Conservation (phyloP, 1,140 invertebrate genomes). For the Drosophila ananassae region DNA sequence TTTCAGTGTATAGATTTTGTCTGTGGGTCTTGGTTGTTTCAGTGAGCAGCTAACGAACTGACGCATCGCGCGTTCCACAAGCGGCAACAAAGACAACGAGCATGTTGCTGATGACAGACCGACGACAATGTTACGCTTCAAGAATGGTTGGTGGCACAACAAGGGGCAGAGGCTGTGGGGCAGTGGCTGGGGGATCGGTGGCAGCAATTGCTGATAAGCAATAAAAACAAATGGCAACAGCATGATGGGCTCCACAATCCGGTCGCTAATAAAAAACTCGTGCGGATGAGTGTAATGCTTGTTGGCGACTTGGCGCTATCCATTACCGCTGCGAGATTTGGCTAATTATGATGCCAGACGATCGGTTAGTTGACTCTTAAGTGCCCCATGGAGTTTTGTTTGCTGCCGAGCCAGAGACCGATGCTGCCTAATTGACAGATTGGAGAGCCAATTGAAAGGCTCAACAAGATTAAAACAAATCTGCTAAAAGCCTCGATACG, state of each 20-base stretch:
- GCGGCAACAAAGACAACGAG: conserved; percentile 10
- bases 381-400: conserved; percentile 28
- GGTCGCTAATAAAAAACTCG: conserved; percentile 55
- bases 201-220: conserved; percentile 73
- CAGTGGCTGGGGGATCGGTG: neutral
- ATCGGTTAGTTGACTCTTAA: conserved; percentile 56
- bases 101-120: conserved; percentile 45
- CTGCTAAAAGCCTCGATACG: conserved; percentile 38
- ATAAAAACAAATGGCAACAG: conserved; percentile 74
- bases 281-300: conserved; percentile 26
- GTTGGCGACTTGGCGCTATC: conserved; percentile 65
- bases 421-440: conserved; percentile 47
- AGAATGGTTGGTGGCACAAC: conserved; percentile 23
- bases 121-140: conserved; percentile 66
- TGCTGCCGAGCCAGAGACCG: conserved; percentile 5
- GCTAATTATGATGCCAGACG: conserved; percentile 65
- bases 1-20: neutral
- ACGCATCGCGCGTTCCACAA: conserved; percentile 53
- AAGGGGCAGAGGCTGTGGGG: conserved; percentile 7
- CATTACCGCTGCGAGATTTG: conserved; percentile 52
- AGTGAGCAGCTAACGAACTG: conserved; percentile 64
- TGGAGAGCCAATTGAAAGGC: conserved; percentile 28
- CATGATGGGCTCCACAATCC: conserved; percentile 23
- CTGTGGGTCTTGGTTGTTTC: conserved; percentile 28
- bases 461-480: conserved; percentile 31